Percentiles rank a stretch among this genome's conserved stretches.
phyloP scores from a whole-genome alignment of 2,888 invertebrate genomes.

The Tryphoninae sp. region DNA sequence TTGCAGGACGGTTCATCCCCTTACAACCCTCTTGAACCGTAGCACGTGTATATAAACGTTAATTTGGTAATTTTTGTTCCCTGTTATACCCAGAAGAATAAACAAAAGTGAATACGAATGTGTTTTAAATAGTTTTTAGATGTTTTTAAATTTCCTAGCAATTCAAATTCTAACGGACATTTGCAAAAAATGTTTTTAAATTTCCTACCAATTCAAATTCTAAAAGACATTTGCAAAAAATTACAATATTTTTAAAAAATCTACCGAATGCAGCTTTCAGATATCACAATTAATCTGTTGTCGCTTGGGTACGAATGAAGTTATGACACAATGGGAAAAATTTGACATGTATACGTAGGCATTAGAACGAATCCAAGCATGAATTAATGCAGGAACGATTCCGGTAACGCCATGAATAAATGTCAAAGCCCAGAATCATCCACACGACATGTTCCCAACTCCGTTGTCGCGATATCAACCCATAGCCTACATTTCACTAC shows the following conservation, averaged over 20 bases:
- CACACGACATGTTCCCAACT: slow-evolving; percentile 1
- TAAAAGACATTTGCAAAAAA: too few relatives aligned
- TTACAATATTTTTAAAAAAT: not conserved
- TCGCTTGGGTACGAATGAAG: not conserved
- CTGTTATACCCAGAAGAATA: not conserved
- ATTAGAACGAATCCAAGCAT: slow-evolving; percentile 36
- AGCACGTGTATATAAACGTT: not conserved
- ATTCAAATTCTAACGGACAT: too few relatives aligned
- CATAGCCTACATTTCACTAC: not conserved
- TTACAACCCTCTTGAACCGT: slow-evolving; percentile 18
- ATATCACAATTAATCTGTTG: not conserved
- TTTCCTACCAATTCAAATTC: too few relatives aligned
- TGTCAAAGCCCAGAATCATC: slow-evolving; percentile 42
- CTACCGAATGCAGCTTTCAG: not conserved
- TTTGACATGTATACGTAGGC: not conserved
- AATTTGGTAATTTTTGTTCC: not conserved
- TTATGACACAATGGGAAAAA: not conserved
- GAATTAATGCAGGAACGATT: slow-evolving; percentile 45
- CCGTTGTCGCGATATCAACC: not conserved
- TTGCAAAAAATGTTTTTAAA: too few relatives aligned
- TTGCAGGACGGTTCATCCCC: slow-evolving; percentile 33
- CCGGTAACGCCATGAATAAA: slow-evolving; percentile 39
- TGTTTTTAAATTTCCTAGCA: too few relatives aligned
- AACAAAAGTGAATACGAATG: not conserved
- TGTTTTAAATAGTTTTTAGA: too few relatives aligned